A percentile compares a stretch with the other conserved stretches of the same genome.
Evolutionary conservation across 2,113 vertebrate species (phyloP).

Genomic region (Sapajus apella): DNA sequence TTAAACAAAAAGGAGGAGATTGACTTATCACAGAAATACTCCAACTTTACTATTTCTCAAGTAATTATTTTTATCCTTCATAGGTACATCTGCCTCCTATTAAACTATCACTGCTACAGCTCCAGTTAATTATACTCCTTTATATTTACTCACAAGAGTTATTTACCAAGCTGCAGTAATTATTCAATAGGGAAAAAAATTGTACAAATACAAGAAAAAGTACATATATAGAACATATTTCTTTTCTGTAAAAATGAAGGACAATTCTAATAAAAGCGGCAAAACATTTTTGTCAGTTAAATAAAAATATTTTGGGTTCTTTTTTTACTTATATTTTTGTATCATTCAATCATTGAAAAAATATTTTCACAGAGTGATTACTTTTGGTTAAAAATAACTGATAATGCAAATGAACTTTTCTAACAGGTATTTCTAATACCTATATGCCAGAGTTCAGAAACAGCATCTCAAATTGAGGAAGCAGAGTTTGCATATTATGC

Average conservation of each 20-base stretch:
- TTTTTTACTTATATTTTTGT: not conserved
- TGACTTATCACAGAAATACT: slow-evolving; percentile 74
- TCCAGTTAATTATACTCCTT: slow-evolving; percentile 80
- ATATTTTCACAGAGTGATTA: slow-evolving; percentile 5
- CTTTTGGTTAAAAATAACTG: slow-evolving; percentile 44
- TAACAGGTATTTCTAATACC: not conserved
- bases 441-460: slow-evolving; percentile 2
- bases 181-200: slow-evolving; percentile 74
- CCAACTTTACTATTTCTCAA: slow-evolving; percentile 74
- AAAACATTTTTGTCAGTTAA: slow-evolving; percentile 19
- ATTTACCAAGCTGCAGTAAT: slow-evolving; percentile 75
- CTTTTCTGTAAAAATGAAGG: slow-evolving; percentile 50
- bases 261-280: not conserved
- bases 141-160: slow-evolving; percentile 76
- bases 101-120: slow-evolving; percentile 73
- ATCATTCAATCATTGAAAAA: slow-evolving; percentile 27
- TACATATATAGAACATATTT: not conserved
- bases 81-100: slow-evolving; percentile 78
- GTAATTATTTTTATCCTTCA: slow-evolving; percentile 84
- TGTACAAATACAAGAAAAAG: not conserved
- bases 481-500: not conserved
- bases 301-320: not conserved
- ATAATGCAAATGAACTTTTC: not conserved
- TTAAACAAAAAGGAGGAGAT: slow-evolving; percentile 68
- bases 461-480: not conserved